phyloP scores from a whole-genome alignment of 2,888 invertebrate species.

The Branchipolynoe longqiensis region DNA sequence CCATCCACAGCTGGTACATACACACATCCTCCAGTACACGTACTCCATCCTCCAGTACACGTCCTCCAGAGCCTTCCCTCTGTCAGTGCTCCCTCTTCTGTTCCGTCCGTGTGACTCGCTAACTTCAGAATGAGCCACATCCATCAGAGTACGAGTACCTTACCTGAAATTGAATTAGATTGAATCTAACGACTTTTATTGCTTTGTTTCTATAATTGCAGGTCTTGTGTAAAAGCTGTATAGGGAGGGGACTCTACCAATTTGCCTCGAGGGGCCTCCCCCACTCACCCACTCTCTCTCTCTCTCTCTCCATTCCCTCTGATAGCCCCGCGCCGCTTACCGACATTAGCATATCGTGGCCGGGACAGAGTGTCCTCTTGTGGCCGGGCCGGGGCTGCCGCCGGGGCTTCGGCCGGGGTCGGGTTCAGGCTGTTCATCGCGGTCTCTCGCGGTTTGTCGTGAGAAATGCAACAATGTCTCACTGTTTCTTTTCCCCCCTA shows the following conservation, averaged over 20 bases:
- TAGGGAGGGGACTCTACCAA: slow-evolving; percentile 27
- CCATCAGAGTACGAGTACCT: slow-evolving; percentile 14
- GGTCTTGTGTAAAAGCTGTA: slow-evolving; percentile 36
- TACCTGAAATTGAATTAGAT: slow-evolving; percentile 54
- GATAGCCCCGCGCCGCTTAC: background rate
- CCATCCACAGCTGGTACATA: too few relatives aligned
- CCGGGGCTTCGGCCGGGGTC: background rate
- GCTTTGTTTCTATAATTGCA: slow-evolving; percentile 48
- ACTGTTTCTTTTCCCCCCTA: too few relatives aligned
- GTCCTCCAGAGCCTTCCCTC: background rate
- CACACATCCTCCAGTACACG: background rate
- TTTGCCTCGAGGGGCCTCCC: slow-evolving; percentile 28
- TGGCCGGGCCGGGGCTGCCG: background rate
- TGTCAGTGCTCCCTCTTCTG: background rate
- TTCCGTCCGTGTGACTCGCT: background rate
- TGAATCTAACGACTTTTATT: slow-evolving; percentile 50
- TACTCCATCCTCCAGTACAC: background rate
- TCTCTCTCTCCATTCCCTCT: background rate
- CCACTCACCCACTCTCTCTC: background rate
- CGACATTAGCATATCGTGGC: slow-evolving; percentile 3
- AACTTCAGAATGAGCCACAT: slow-evolving; percentile 1
- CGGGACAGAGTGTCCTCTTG: slow-evolving; percentile 15
- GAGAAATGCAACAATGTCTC: too few relatives aligned
- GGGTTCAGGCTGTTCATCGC: slow-evolving; percentile 46
- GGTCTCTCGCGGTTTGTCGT: too few relatives aligned